Percentiles rank a stretch among this genome's conserved stretches.
These are phyloP conservation scores for Caloenas nicobarica DNA, from an alignment of 2,113 vertebrate genomes.

Conservation along the genomic window DNA sequence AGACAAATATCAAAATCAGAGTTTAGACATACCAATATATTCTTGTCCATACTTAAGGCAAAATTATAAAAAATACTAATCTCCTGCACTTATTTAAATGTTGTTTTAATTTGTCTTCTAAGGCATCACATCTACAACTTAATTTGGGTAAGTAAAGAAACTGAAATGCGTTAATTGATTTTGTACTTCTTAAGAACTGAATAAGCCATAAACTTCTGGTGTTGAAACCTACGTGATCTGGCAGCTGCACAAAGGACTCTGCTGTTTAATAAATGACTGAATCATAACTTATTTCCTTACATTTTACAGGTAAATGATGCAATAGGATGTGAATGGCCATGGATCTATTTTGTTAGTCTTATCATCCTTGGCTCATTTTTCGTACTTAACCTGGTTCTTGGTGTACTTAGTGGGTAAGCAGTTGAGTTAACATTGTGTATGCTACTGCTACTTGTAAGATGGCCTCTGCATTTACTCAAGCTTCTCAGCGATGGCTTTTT, in stretches of 20 bases:
- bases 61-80: not conserved
- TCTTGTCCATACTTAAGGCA: not conserved
- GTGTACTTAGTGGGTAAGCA: slow-evolving; percentile 99
- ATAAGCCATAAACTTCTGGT: not conserved
- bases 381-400: slow-evolving; percentile 99
- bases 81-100: not conserved
- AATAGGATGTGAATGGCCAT: slow-evolving; percentile 95
- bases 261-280: slow-evolving; percentile 73
- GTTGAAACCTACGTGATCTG: slow-evolving; percentile 63
- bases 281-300: slow-evolving; percentile 83
- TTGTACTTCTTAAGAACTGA: not conserved
- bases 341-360: slow-evolving; percentile 99
- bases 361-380: slow-evolving; percentile 99
- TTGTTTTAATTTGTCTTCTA: not conserved
- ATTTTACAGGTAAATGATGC: slow-evolving; percentile 92
- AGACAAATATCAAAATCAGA: not conserved
- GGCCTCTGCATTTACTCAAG: slow-evolving; percentile 67
- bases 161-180: not conserved
- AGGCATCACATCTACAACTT: not conserved
- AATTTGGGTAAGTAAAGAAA: slow-evolving; percentile 27
- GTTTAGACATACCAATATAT: fast-evolving
- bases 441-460: slow-evolving; percentile 69
- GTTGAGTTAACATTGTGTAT: slow-evolving; percentile 72
- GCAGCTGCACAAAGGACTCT: slow-evolving; percentile 76
- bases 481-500: slow-evolving; percentile 67